A percentile compares a stretch with the other conserved stretches of the same genome.
Conservation (phyloP, 2,888 invertebrate species). For the Zaprionus bogoriensis region DNA sequence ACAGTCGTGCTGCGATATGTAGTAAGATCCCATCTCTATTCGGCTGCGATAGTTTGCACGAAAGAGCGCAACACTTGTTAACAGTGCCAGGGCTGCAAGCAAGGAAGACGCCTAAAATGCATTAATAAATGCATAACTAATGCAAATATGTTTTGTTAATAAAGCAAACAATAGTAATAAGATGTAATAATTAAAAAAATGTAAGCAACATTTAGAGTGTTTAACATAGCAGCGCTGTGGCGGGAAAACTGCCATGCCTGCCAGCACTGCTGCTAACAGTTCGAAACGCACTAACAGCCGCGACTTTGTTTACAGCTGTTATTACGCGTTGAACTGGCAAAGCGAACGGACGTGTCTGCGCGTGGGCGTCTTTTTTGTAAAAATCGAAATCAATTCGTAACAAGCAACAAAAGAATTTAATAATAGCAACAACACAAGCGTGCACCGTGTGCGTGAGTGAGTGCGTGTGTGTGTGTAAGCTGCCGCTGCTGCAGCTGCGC, state of each 20-base stretch:
- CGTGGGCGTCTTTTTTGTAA: conserved; percentile 52
- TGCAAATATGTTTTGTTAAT: background rate
- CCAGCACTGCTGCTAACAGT: conserved; percentile 18
- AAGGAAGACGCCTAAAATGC: no score
- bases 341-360: conserved; percentile 35
- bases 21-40: no score
- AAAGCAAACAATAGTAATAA: background rate
- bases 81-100: conserved; percentile 3
- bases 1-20: no score
- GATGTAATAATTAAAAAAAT: background rate
- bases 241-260: conserved; percentile 10
- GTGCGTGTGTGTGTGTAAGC: conserved; percentile 1
- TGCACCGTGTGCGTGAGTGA: conserved; percentile 10
- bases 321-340: conserved; percentile 42
- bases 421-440: conserved; percentile 38
- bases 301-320: conserved; percentile 34
- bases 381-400: conserved; percentile 64
- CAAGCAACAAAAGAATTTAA: conserved; percentile 40
- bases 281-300: conserved; percentile 13
- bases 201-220: background rate
- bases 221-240: background rate
- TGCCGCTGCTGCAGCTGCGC: conserved; percentile 1
- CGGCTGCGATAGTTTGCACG: conserved; percentile 30
- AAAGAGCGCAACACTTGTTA: conserved; percentile 10
- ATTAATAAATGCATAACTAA: background rate